Evolutionary conservation across 2,888 invertebrate species (phyloP).

Genomic region (Ectobius pallidus): DNA sequence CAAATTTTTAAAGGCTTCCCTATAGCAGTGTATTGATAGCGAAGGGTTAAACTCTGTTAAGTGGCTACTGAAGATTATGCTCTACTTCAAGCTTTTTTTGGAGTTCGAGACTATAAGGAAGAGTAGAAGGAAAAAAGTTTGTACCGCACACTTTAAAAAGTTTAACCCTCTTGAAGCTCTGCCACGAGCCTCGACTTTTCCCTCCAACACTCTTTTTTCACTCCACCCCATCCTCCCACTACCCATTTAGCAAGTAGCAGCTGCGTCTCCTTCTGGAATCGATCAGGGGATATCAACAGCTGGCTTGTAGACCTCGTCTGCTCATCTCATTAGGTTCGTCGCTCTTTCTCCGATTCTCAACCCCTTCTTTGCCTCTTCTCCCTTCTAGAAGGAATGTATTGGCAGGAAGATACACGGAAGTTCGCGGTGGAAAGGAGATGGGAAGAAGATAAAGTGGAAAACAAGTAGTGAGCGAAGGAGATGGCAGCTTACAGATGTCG

Average conservation of each 20-base stretch:
- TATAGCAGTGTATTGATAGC: neutral
- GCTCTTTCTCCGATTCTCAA: neutral
- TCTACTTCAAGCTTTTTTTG: neutral
- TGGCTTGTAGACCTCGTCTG: slow-evolving; percentile 28
- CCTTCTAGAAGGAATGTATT: slow-evolving; percentile 21
- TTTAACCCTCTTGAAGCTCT: slow-evolving; percentile 9
- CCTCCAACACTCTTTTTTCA: neutral
- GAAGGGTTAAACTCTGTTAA: neutral
- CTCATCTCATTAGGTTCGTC: slow-evolving; percentile 37
- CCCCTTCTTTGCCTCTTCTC: too few relatives aligned
- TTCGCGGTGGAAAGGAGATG: neutral
- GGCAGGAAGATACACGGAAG: slow-evolving; percentile 18
- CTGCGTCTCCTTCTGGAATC: slow-evolving; percentile 32
- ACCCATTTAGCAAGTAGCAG: slow-evolving; percentile 37
- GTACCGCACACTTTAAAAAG: slow-evolving; percentile 4
- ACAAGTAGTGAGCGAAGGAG: slow-evolving; percentile 9
- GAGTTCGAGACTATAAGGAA: neutral
- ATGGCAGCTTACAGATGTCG: slow-evolving; percentile 28
- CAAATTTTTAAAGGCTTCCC: neutral
- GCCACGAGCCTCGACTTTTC: slow-evolving; percentile 22
- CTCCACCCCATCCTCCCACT: neutral
- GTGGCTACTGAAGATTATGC: neutral
- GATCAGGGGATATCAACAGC: slow-evolving; percentile 39
- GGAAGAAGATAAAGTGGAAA: slow-evolving; percentile 23
- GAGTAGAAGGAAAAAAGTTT: neutral